These are phyloP conservation scores for Neolamprologus brichardi DNA, from an alignment of 2,113 vertebrate genomes.

Conservation along the genomic window DNA sequence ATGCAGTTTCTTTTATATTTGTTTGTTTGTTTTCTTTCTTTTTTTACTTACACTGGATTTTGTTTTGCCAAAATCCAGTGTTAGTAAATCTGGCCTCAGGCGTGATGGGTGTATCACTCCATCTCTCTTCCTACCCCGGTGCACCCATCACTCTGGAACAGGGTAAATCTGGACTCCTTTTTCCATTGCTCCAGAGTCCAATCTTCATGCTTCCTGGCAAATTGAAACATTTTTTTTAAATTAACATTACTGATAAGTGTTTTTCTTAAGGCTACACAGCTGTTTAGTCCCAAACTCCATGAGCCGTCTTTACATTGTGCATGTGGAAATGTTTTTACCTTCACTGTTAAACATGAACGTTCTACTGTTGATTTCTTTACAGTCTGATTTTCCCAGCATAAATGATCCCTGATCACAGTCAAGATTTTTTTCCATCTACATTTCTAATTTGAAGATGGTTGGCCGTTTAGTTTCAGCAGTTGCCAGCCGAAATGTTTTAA, in stretches of 20 bases:
- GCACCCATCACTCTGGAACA: neutral
- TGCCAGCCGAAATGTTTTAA: neutral
- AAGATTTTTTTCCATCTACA: neutral
- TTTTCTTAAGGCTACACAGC: neutral
- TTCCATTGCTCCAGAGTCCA: neutral
- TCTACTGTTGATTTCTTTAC: neutral
- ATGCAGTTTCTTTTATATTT: neutral
- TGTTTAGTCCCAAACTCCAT: neutral
- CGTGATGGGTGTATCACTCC: neutral
- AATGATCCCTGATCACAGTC: neutral
- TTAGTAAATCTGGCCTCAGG: neutral
- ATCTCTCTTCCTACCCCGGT: neutral
- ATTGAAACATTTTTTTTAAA: neutral
- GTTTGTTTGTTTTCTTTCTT: accelerated
- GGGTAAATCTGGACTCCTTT: neutral
- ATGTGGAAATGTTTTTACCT: neutral
- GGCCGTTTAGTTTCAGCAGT: neutral
- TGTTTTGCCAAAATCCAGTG: neutral
- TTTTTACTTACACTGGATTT: neutral
- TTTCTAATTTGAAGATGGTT: neutral
- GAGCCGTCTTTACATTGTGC: neutral
- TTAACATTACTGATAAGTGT: neutral
- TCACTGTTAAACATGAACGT: neutral
- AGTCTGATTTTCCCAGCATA: neutral
- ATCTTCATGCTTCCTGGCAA: neutral